These are phyloP conservation scores for Oreochromis grahami DNA, from an alignment of 2,797 vertebrate species.

Conservation along the genomic window DNA sequence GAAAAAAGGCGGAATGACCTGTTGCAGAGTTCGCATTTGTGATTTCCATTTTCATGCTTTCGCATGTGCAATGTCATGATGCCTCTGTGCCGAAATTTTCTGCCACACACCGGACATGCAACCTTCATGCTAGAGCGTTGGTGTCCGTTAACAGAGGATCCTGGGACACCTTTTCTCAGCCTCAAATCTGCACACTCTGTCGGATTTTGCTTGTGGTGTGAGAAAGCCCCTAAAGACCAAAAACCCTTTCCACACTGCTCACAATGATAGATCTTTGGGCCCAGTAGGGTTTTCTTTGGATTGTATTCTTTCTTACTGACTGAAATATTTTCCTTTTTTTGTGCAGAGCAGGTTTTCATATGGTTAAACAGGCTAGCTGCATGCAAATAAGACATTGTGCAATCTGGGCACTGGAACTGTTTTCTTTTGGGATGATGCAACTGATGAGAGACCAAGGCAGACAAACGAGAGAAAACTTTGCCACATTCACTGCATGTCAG, in stretches of 20 bases:
- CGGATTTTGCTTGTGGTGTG: constrained; percentile 77
- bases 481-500: constrained; percentile 69
- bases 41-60: constrained; percentile 73
- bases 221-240: constrained; percentile 80
- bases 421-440: constrained; percentile 70
- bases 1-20: constrained; percentile 77
- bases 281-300: constrained; percentile 80
- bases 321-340: constrained; percentile 23
- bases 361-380: constrained; percentile 67
- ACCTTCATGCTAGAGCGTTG: constrained; percentile 50
- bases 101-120: constrained; percentile 70
- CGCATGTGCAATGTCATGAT: constrained; percentile 75
- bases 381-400: constrained; percentile 62
- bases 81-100: constrained; percentile 73
- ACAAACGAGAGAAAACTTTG: constrained; percentile 65
- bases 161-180: constrained; percentile 35
- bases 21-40: constrained; percentile 75
- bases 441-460: constrained; percentile 75
- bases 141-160: constrained; percentile 47
- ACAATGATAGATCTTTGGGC: constrained; percentile 80
- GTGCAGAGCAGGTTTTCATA: constrained; percentile 59
- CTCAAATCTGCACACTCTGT: constrained; percentile 63
- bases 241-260: constrained; percentile 80
- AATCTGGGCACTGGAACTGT: constrained; percentile 66
- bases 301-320: constrained; percentile 69